phyloP scores from a whole-genome alignment of 1,140 invertebrate species.

The Drosophila hydei region DNA sequence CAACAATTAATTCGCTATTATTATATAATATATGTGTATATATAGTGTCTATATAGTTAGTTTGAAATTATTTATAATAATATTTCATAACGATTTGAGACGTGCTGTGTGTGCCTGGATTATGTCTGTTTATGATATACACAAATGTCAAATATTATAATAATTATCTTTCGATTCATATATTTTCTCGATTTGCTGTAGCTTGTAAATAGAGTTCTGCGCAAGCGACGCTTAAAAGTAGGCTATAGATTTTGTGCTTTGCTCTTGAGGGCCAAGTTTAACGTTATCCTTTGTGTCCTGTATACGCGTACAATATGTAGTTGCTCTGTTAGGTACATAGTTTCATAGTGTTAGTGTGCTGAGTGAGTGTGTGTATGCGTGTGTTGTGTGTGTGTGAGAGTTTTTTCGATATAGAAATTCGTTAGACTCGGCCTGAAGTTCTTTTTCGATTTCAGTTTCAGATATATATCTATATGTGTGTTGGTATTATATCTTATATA shows the following conservation, averaged over 20 bases:
- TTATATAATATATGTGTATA: slow-evolving; percentile 28
- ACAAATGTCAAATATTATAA: slow-evolving; percentile 49
- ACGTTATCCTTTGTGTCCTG: slow-evolving; percentile 27
- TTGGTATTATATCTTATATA: slow-evolving; percentile 21
- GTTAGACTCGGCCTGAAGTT: slow-evolving; percentile 35
- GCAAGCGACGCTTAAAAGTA: slow-evolving; percentile 51
- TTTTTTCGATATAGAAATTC: slow-evolving; percentile 50
- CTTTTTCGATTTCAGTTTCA: slow-evolving; percentile 5
- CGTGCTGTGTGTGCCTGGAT: slow-evolving; percentile 54
- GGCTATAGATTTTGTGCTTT: slow-evolving; percentile 36
- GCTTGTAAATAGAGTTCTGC: slow-evolving; percentile 77
- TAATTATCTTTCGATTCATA: slow-evolving; percentile 4
- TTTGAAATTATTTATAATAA: slow-evolving; percentile 52
- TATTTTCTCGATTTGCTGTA: slow-evolving; percentile 16
- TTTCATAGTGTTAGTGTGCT: slow-evolving; percentile 76
- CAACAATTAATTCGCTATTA: slow-evolving; percentile 59
- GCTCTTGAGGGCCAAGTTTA: slow-evolving; percentile 24
- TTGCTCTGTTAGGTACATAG: slow-evolving; percentile 80
- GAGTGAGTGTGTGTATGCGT: slow-evolving; percentile 29
- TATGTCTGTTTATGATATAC: slow-evolving; percentile 72
- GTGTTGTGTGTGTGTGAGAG: slow-evolving; percentile 12
- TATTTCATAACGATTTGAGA: slow-evolving; percentile 52
- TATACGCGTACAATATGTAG: slow-evolving; percentile 60
- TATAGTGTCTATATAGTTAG: slow-evolving; percentile 35
- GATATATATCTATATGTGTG: slow-evolving; percentile 18